Conservation (phyloP, 1,140 invertebrate species). For the Saxidomus purpurata region DNA sequence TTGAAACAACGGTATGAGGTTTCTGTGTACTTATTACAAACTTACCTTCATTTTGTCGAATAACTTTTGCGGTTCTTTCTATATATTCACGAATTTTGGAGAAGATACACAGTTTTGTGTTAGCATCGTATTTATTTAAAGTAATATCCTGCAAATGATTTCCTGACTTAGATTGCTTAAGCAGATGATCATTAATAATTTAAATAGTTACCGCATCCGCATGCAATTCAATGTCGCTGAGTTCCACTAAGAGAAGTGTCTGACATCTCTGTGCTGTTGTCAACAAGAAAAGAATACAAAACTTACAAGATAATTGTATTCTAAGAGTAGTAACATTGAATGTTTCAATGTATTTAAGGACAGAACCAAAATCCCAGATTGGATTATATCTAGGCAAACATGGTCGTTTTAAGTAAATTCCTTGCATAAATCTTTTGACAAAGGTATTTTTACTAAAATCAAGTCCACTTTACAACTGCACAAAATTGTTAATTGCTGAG, state of each 20-base stretch:
- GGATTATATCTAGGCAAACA: neutral
- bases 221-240: too few relatives aligned
- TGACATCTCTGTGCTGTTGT: neutral
- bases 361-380: constrained; percentile 30
- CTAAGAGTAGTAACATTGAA: neutral
- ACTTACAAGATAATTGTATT: neutral
- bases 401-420: constrained; percentile 43
- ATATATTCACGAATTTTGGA: too few relatives aligned
- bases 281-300: neutral
- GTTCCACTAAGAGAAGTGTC: too few relatives aligned
- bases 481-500: constrained; percentile 28
- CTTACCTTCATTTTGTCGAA: too few relatives aligned
- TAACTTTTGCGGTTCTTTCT: too few relatives aligned
- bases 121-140: too few relatives aligned
- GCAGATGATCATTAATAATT: too few relatives aligned
- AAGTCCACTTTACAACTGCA: too few relatives aligned
- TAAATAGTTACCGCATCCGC: too few relatives aligned
- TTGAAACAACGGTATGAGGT: neutral
- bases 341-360: constrained; percentile 8
- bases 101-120: too few relatives aligned
- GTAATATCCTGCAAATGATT: too few relatives aligned
- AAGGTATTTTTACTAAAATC: constrained; percentile 15
- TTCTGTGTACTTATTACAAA: neutral
- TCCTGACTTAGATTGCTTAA: too few relatives aligned
- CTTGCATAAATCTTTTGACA: constrained; percentile 31